phyloP scores from a whole-genome alignment of 2,797 vertebrate species.

The Dryobates pubescens region DNA sequence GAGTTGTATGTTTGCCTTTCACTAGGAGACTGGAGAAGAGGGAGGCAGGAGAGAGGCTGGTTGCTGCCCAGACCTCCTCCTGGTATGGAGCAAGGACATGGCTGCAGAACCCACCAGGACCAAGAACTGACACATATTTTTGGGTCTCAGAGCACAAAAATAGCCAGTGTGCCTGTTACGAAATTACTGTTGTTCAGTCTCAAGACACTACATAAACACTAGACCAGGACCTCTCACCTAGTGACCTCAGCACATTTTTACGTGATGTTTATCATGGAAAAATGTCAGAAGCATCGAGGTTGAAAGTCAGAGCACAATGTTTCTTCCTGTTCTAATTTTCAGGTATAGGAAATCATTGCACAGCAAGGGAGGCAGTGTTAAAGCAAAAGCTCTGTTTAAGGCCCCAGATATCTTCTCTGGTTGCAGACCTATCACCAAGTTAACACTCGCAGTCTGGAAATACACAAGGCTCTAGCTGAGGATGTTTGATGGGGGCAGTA shows the following conservation, averaged over 20 bases:
- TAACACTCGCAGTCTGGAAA: background rate
- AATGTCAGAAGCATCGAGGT: background rate
- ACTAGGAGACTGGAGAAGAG: background rate
- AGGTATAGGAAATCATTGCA: background rate
- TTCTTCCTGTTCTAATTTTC: background rate
- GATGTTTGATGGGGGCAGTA: background rate
- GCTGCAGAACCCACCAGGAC: background rate
- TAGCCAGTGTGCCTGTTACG: background rate
- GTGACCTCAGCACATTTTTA: background rate
- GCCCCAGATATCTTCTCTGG: background rate
- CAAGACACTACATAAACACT: background rate
- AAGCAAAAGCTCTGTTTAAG: background rate
- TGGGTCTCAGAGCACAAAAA: background rate
- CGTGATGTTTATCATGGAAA: background rate
- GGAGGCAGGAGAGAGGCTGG: background rate
- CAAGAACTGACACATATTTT: background rate
- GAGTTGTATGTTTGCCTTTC: background rate
- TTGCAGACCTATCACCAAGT: background rate
- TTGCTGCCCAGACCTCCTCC: background rate
- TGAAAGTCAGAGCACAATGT: background rate
- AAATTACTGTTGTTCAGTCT: background rate
- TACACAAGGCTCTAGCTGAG: background rate
- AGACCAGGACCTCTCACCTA: background rate
- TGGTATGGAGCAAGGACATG: fast-evolving
- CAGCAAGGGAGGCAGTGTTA: background rate